A percentile compares a stretch with the other conserved stretches of the same genome.
Conservation (phyloP, 1,140 invertebrate species). For the Temnothorax longispinosus region DNA sequence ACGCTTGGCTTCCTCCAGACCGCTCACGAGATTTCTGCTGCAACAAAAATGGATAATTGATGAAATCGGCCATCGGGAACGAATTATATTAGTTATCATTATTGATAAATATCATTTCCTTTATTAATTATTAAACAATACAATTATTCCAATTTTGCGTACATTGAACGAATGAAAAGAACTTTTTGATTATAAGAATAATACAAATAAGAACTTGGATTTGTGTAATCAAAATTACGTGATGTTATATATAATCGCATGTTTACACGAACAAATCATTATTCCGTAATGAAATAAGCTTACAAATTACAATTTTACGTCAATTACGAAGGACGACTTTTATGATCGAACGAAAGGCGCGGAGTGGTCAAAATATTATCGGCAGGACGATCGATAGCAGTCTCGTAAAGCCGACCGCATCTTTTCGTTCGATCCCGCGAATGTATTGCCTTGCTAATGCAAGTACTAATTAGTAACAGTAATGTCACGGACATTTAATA, state of each 20-base stretch:
- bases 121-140: neutral
- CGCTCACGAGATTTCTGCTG: conserved; percentile 13
- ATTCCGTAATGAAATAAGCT: conserved; percentile 42
- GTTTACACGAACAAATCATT: conserved; percentile 16
- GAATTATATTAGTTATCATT: conserved; percentile 32
- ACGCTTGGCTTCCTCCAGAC: neutral
- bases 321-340: conserved; percentile 35
- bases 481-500: conserved; percentile 67
- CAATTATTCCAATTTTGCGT: neutral
- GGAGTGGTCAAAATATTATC: conserved; percentile 47
- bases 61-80: neutral
- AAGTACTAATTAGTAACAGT: conserved; percentile 69
- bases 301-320: conserved; percentile 63
- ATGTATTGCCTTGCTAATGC: conserved; percentile 56
- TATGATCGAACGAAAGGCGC: conserved; percentile 56
- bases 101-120: conserved; percentile 24
- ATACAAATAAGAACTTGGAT: conserved; percentile 8
- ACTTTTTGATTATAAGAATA: neutral
- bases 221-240: conserved; percentile 41
- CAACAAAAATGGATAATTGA: conserved; percentile 8
- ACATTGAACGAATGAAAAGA: neutral
- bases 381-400: neutral
- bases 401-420: neutral
- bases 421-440: conserved; percentile 31
- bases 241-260: conserved; percentile 30